Conservation (phyloP, 2,888 invertebrate species). For the Pedicia rivosa region DNA sequence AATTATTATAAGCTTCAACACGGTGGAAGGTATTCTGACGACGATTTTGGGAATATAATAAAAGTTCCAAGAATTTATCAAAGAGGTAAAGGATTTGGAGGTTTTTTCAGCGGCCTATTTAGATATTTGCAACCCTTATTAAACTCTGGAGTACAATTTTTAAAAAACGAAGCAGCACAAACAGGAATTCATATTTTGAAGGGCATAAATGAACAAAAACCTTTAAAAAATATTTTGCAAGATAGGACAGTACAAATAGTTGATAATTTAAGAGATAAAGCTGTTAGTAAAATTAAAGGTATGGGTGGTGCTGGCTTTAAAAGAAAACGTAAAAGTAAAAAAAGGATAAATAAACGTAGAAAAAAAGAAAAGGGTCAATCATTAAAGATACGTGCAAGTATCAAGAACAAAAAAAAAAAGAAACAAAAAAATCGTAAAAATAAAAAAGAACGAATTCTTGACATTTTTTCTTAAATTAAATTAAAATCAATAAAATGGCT, state of each 20-base stretch:
- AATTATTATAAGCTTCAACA: neutral
- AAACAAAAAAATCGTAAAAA: neutral
- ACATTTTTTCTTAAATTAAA: neutral
- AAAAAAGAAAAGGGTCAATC: no score
- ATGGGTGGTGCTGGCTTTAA: neutral
- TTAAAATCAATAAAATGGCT: neutral
- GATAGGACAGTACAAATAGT: neutral
- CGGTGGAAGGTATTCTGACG: neutral
- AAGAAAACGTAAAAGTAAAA: neutral
- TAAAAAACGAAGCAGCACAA: neutral
- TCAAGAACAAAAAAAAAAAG: neutral
- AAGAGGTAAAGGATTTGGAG: neutral
- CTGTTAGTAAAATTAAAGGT: neutral
- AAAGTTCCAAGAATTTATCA: neutral
- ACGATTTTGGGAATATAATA: neutral
- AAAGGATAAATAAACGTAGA: no score
- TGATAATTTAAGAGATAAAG: neutral
- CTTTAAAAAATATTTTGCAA: neutral
- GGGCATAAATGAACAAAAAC: neutral
- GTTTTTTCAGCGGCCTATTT: neutral
- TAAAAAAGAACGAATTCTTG: neutral
- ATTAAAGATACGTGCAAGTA: neutral
- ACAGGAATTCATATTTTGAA: neutral
- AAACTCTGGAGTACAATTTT: neutral
- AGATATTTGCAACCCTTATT: neutral